Evolutionary conservation across 2,797 vertebrate genomes (phyloP), one percentile per base, ranked within the genome.

Genomic region (Lacerta agilis): DNA sequence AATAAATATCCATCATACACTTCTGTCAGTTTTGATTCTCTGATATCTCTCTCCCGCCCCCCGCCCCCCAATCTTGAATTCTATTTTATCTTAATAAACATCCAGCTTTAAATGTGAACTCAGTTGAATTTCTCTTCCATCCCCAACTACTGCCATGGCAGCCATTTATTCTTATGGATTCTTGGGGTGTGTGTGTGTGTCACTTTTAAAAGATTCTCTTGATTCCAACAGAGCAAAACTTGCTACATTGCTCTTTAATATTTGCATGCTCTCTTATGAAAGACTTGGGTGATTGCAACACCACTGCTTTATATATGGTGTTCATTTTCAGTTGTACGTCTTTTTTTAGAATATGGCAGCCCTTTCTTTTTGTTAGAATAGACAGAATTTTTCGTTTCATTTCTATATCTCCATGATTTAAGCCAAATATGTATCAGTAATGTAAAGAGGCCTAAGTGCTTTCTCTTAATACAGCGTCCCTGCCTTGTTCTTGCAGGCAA

Each of bases 181-280:
- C 87, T 94, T 90, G 89, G 85, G 1, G 49, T 15, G 49, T 4
- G 45, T 8, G 43, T 49, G 10, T 13, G 13, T 15, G 49, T 91
- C 86, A 43, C 20, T 86, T 91, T 86, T 91, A 91, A 82, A 94
- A 93, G n/a, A 91, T 79, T 79, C 1, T 78, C 89, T 91, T 94
- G 29, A 49, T 87, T 45, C 79, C 43, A 86, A 86, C 80, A 72
- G 79, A 78, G 36, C 83, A 91, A n/a, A 79, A 17, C 86, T 91
- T 13, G 9, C 6, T 36, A 23, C 1, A 23, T 0, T 20, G 13
- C 18, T 36, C 64, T 20, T 89, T 58, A 77, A 87, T 36, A 29
- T 23, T 78, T 6, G 78, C 23, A 82, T n/a, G 79, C 41, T 87
- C 41, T 87, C 80, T 69, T 71, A 29, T 78, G 45, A 90, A n/a